A percentile compares a stretch with the other conserved stretches of the same genome.
phyloP scores from a whole-genome alignment of 2,113 vertebrate species.

The Spea multiplicata region DNA sequence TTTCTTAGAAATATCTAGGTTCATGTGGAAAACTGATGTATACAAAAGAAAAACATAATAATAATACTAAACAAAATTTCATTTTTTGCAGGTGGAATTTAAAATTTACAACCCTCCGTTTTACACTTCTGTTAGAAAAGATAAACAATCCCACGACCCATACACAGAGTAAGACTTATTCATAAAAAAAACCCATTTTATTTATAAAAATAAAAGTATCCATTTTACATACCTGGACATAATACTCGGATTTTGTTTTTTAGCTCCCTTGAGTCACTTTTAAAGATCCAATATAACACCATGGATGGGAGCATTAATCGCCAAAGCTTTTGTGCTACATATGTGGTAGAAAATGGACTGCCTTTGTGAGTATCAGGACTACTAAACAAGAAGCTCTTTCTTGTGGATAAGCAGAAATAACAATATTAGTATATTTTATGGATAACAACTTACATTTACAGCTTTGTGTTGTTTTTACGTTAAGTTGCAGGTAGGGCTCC shows the following conservation, averaged over 20 bases:
- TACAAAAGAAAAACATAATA: too few relatives aligned
- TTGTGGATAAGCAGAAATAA: too few relatives aligned
- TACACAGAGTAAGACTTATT: constrained; percentile 63
- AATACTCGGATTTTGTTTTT: background rate
- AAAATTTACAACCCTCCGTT: constrained; percentile 69
- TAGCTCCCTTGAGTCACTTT: constrained; percentile 61
- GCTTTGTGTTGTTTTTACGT: too few relatives aligned
- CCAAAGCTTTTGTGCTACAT: constrained; percentile 65
- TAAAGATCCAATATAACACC: constrained; percentile 64
- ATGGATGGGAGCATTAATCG: constrained; percentile 61
- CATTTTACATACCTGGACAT: background rate
- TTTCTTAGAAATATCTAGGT: too few relatives aligned
- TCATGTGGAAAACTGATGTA: too few relatives aligned
- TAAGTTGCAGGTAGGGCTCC: too few relatives aligned
- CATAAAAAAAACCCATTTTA: too few relatives aligned
- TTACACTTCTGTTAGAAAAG: constrained; percentile 61
- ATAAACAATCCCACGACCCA: constrained; percentile 52
- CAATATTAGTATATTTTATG: too few relatives aligned
- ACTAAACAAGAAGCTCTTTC: too few relatives aligned
- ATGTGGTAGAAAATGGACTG: constrained; percentile 53
- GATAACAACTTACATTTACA: too few relatives aligned
- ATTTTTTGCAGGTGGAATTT: constrained; percentile 72
- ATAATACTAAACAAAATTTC: too few relatives aligned
- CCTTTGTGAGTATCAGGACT: constrained; percentile 62
- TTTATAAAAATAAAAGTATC: background rate